Conservation (phyloP, 2,797 vertebrate genomes). For the Enteromius mattozi region DNA sequence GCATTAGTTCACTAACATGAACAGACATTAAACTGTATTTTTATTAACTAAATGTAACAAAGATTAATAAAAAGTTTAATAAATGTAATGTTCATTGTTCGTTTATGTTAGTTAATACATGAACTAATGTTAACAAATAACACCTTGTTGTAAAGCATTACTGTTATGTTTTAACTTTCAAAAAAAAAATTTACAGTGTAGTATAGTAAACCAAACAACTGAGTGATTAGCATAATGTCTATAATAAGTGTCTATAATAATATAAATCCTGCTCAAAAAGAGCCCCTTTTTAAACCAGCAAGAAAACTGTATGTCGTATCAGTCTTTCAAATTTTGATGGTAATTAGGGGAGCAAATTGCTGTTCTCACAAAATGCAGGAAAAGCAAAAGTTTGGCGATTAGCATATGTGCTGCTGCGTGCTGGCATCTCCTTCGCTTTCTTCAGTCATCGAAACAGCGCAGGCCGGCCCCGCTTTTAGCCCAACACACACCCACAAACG, state of each 20-base stretch:
- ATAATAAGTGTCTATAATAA: too few species aligned
- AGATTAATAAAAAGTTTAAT: too few species aligned
- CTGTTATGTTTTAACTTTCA: too few species aligned
- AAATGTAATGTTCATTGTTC: too few species aligned
- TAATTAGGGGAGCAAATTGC: conserved; percentile 27
- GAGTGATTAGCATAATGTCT: too few species aligned
- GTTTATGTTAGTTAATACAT: too few species aligned
- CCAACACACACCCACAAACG: conserved; percentile 70
- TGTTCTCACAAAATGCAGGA: conserved; percentile 14
- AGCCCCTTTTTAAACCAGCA: not conserved
- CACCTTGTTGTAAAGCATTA: too few species aligned
- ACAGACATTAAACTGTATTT: too few species aligned
- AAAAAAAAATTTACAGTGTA: not conserved
- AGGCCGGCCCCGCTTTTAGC: conserved; percentile 12
- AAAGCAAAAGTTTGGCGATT: conserved; percentile 3
- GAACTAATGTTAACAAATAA: too few species aligned
- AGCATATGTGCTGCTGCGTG: conserved; percentile 38
- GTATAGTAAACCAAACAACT: not conserved
- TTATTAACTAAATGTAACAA: too few species aligned
- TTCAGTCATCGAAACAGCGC: conserved; percentile 15
- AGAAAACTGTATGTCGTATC: conserved; percentile 6
- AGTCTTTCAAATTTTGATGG: conserved; percentile 22
- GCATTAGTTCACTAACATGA: too few species aligned
- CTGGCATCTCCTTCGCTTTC: conserved; percentile 16
- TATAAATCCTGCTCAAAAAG: not conserved